phyloP scores from a whole-genome alignment of 2,888 invertebrate species.

The Megalurothrips usitatus region DNA sequence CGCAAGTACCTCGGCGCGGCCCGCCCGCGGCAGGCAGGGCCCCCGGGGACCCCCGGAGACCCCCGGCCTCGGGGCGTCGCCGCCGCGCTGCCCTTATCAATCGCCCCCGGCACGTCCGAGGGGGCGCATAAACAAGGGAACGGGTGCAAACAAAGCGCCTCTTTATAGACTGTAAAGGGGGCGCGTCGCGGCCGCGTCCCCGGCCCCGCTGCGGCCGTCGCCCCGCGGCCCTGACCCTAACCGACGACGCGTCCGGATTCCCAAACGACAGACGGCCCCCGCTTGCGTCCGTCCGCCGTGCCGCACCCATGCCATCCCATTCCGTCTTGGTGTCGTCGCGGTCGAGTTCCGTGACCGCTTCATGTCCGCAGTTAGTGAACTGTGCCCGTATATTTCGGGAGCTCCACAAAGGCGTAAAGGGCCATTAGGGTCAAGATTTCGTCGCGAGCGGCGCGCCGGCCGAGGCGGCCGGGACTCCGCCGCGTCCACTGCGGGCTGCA shows the following conservation, averaged over 20 bases:
- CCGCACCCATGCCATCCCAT: not conserved
- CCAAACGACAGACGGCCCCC: not conserved
- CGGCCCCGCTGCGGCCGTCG: not conserved
- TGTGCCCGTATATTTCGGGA: not conserved
- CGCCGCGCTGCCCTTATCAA: not conserved
- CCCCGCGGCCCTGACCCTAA: not conserved
- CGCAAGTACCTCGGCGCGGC: no score
- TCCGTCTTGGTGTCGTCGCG: not conserved
- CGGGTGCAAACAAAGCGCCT: constrained; percentile 1
- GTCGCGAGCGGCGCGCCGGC: no score
- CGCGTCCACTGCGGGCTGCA: no score
- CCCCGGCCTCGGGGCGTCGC: not conserved
- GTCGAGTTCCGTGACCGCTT: constrained; percentile 4
- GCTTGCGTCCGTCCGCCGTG: no score
- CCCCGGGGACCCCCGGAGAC: not conserved
- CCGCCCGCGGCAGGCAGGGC: not conserved
- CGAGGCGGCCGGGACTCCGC: no score
- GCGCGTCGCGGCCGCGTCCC: not conserved
- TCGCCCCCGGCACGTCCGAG: not conserved
- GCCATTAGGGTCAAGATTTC: no score
- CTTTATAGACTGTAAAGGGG: constrained; percentile 11
- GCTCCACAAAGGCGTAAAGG: not conserved
- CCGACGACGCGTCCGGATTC: not conserved
- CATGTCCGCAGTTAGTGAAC: not conserved
- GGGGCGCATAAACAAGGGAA: not conserved